Conservation (phyloP, 2,113 vertebrate genomes). For the Siniperca knerii region DNA sequence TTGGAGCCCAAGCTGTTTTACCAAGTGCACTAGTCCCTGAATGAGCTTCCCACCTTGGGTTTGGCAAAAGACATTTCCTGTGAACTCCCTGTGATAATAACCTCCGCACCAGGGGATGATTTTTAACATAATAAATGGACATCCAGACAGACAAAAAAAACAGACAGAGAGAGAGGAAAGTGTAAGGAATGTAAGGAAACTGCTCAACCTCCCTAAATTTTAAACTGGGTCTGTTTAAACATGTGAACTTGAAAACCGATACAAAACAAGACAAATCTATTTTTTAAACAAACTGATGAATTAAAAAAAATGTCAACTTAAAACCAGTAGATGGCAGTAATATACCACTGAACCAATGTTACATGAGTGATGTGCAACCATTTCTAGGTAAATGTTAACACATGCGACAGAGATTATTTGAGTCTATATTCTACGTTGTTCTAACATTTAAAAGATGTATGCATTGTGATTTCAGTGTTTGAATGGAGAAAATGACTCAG, state of each 20-base stretch:
- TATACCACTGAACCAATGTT: background rate
- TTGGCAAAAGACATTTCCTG: conserved; percentile 54
- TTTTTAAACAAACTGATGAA: background rate
- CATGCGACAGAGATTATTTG: background rate
- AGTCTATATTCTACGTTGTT: conserved; percentile 7
- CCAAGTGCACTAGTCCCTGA: conserved; percentile 46
- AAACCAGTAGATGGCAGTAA: conserved; percentile 63
- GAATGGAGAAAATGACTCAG: background rate
- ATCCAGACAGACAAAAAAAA: conserved; percentile 20
- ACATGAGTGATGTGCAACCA: background rate
- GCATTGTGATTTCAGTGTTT: conserved; percentile 28
- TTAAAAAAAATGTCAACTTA: background rate
- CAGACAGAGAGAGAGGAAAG: conserved; percentile 1
- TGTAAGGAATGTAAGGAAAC: conserved; percentile 8
- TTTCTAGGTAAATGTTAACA: conserved; percentile 6
- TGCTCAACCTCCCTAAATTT: background rate
- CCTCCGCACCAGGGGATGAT: conserved; percentile 28
- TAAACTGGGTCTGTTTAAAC: background rate
- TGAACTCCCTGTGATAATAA: conserved; percentile 49
- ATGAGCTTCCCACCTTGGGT: conserved; percentile 49
- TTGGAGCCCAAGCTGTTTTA: conserved; percentile 67
- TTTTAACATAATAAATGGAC: conserved; percentile 56
- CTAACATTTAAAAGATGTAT: conserved; percentile 19
- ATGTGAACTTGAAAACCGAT: background rate
- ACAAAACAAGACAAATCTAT: background rate